Evolutionary conservation across 2,888 invertebrate species (phyloP).

Genomic region (Calameuta pallipes): DNA sequence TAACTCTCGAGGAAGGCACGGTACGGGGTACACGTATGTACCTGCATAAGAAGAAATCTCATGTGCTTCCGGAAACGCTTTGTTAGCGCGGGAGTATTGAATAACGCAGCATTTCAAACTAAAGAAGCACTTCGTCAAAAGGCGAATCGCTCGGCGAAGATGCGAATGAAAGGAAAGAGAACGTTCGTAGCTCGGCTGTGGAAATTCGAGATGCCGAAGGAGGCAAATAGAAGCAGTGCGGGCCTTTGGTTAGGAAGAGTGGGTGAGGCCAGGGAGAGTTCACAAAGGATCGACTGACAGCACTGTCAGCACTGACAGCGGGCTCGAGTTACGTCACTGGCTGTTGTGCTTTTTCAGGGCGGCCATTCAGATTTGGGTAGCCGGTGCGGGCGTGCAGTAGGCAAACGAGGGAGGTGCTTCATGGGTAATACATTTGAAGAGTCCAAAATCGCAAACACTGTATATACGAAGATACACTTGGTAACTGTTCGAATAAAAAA

Average conservation of each 20-base stretch:
- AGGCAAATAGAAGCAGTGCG: constrained; percentile 45
- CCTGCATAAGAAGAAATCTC: constrained; percentile 40
- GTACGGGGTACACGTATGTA: not conserved
- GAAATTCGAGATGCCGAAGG: constrained; percentile 48
- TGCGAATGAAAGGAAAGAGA: constrained; percentile 35
- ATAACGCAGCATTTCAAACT: constrained; percentile 49
- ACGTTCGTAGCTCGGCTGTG: constrained; percentile 19
- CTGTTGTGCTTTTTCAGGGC: constrained; percentile 55
- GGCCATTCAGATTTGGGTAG: constrained; percentile 32
- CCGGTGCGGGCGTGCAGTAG: constrained; percentile 16
- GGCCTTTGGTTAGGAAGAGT: constrained; percentile 37
- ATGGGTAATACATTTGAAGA: constrained; percentile 7
- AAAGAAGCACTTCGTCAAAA: constrained; percentile 63
- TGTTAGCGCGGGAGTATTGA: constrained; percentile 47
- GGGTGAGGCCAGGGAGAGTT: constrained; percentile 52
- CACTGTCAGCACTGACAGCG: constrained; percentile 55
- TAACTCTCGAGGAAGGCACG: not conserved
- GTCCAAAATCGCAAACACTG: constrained; percentile 5
- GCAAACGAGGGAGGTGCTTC: constrained; percentile 17
- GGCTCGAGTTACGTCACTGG: constrained; percentile 62
- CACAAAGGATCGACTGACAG: constrained; percentile 57
- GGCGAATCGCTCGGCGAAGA: constrained; percentile 50
- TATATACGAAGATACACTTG: not conserved
- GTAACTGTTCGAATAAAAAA: not conserved
- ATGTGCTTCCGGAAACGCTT: constrained; percentile 52